Evolutionary conservation across 2,888 invertebrate species (phyloP).

Genomic region (Tetranychus truncatus): DNA sequence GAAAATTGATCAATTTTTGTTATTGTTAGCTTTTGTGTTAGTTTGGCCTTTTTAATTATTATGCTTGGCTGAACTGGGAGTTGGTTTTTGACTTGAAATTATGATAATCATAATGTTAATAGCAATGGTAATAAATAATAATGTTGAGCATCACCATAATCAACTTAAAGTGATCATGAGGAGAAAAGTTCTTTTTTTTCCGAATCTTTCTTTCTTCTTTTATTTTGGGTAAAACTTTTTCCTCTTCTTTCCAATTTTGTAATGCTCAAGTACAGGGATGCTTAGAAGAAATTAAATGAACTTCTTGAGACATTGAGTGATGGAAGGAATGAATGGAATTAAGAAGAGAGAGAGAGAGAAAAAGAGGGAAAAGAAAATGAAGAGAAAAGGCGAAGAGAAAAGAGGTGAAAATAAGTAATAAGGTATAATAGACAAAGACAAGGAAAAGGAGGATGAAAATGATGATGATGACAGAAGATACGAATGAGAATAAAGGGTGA

Average conservation of each 20-base stretch:
- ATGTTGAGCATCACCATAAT: no score
- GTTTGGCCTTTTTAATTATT: no score
- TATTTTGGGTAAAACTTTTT: background rate
- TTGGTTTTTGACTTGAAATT: no score
- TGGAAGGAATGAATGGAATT: background rate
- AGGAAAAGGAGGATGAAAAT: background rate
- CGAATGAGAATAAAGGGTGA: background rate
- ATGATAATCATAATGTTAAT: no score
- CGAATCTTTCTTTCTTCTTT: background rate
- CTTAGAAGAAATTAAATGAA: background rate
- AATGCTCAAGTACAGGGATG: background rate
- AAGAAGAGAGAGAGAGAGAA: background rate
- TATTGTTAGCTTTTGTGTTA: no score
- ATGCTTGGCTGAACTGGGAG: no score
- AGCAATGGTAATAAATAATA: no score
- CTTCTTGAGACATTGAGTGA: conserved; percentile 1
- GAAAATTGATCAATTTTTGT: no score
- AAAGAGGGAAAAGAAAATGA: background rate
- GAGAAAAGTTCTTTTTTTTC: no score
- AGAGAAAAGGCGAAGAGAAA: background rate
- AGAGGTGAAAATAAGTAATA: background rate
- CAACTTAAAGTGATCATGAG: no score
- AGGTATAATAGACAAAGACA: background rate
- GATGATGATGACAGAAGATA: background rate
- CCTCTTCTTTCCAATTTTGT: background rate